Evolutionary conservation across 1,140 invertebrate species (phyloP), one percentile per base, ranked within the genome.

Genomic region (Homalodisca vitripennis): DNA sequence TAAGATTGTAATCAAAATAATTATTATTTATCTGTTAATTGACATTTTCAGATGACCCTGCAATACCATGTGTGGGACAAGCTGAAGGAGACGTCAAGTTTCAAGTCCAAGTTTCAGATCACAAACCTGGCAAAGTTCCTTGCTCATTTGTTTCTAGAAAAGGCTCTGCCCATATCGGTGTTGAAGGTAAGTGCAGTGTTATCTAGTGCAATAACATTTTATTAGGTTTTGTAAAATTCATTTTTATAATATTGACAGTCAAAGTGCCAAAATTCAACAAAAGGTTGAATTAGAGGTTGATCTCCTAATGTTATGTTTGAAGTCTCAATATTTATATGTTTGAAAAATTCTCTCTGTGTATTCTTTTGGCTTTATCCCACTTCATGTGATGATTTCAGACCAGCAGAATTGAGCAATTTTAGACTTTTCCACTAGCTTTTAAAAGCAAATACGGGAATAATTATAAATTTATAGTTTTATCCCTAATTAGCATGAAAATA

Each of bases 31-130:
- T n/a, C n/a, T n/a, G n/a, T n/a, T n/a, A n/a, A n/a, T n/a, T n/a
- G n/a, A n/a, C 55, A 26, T 72, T 78, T 89, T 75, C 80, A 95
- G 90, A 85, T 97, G 68, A 89, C 90, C 0, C 86, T 95, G 57
- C 94, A 98, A 78, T 98, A 88, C 78, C 86, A 88, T 20, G 79
- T 94, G 6, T 98, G 96, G 96, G 96, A 98, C 80, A 91, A 92
- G 78, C 86, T 98, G 20, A 95, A 97, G 78, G 88, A 91, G 51
- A 78, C 98, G 20, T 81, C 87, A 13, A 82, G 81, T 27, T 82
- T 90, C 26, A n/a, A n/a, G n/a, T 84, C 84, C 0, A 82, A 84
- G 51, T 79, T 82, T 14, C 87, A 90, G 76, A 78, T 91, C 31
- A 82, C 83, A 0, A 95, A 97, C 79, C 80, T 98, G 65, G 91